Base-by-base conservation (phyloP, 2,888 invertebrate species). In the Eristalinus aeneus region DNA sequence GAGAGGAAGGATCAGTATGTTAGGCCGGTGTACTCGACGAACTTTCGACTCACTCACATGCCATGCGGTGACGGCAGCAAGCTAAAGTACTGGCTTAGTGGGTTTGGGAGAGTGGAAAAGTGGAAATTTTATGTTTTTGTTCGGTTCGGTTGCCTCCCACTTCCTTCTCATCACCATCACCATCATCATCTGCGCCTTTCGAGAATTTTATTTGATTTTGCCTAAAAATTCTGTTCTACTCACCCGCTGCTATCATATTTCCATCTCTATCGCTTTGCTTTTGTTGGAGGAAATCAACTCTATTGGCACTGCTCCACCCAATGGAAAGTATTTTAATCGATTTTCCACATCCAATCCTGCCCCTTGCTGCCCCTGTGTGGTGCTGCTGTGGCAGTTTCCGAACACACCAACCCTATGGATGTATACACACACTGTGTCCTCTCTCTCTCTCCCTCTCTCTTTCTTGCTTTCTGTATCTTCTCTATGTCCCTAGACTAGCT, bases 331-430 rank as follows among this genome's bases (percentile, higher is more conserved):
- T 90, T 91, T 90, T 89, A 91, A 91, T 91, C 91, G 92, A 91
- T 91, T 91, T 91, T 91, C 90, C 91, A 89, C 90, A 90, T 90
- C 89, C 91, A 89, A 89, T 90, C 89, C 88, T 75, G 74, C 75
- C 22, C 23, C 34, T 34, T 20, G 46, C 53, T 27, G 27, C 27
- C 61, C n/a, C n/a, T n/a, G n/a, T 76, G 61, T 9, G 9, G 63
- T 23, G 27, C 11, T 56, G 58, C 31, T 23, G 58, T 58, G 23
- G 58, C 58, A n/a, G 46, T 16, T 46, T 46, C 46, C 16, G 16
- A 46, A 46, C 46, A 46, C 46, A 46, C 16, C 36, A 20, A 27
- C 53, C 64, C 39, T n/a, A 20, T 32, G 22, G 23, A 53, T 27
- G 61, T 36, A 56, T 65, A 46, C 46, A n/a, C n/a, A 46, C 46